Conservation (phyloP, 2,888 invertebrate genomes). For the Macropis europaea region DNA sequence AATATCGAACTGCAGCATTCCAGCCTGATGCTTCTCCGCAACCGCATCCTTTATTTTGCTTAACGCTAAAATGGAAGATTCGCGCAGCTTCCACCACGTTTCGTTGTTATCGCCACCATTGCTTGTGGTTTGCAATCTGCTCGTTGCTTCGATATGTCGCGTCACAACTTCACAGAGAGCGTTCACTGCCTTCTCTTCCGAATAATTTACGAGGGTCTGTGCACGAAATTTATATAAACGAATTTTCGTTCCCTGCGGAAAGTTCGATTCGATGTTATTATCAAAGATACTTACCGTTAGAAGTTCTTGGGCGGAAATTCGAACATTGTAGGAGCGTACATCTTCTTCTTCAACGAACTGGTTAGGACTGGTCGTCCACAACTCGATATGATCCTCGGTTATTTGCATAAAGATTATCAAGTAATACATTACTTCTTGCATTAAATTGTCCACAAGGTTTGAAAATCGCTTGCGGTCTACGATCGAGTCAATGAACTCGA, state of each 20-base stretch:
- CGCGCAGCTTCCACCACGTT: constrained; percentile 86
- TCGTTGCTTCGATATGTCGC: constrained; percentile 84
- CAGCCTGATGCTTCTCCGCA: constrained; percentile 74
- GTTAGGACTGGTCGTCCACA: constrained; percentile 84
- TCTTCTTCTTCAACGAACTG: constrained; percentile 87
- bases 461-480: constrained; percentile 83
- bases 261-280: neutral
- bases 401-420: constrained; percentile 86
- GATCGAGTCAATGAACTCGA: constrained; percentile 85
- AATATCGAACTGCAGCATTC: constrained; percentile 74
- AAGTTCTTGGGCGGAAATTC: constrained; percentile 85
- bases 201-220: constrained; percentile 73
- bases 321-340: constrained; percentile 83
- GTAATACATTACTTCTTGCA: constrained; percentile 85
- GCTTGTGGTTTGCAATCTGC: constrained; percentile 78
- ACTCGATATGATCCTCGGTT: constrained; percentile 84
- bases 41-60: constrained; percentile 81
- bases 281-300: constrained; percentile 79
- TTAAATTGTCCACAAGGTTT: constrained; percentile 82
- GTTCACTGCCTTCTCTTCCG: constrained; percentile 81
- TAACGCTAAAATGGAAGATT: constrained; percentile 84
- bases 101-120: constrained; percentile 52
- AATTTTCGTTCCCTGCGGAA: neutral
- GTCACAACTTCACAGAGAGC: constrained; percentile 83
- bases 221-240: neutral